Evolutionary conservation across 2,797 vertebrate genomes (phyloP).

Genomic region (Liparis tanakae): DNA sequence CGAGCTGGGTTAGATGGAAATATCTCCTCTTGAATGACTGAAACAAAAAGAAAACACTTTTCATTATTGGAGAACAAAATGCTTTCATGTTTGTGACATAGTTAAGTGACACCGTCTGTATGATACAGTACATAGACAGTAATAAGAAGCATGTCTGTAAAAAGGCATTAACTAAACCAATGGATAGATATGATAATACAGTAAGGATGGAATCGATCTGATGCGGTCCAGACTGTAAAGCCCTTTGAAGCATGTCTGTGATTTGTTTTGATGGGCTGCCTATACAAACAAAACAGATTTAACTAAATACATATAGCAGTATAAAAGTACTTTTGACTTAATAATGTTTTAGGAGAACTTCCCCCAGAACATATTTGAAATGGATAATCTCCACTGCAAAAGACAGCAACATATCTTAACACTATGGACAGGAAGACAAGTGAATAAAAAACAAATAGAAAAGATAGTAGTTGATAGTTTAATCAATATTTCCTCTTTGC

Average conservation of each 20-base stretch:
- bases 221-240: not conserved
- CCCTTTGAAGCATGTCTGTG: not conserved
- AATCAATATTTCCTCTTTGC: not conserved
- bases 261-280: not conserved
- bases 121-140: not conserved
- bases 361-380: not conserved
- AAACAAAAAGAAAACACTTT: constrained; percentile 40
- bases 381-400: not conserved
- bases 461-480: not conserved
- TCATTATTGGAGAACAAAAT: not conserved
- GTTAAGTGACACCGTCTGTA: not conserved
- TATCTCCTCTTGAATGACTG: constrained; percentile 99
- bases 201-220: not conserved
- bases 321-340: not conserved
- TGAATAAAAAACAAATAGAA: not conserved
- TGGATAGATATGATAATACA: not conserved
- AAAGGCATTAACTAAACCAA: constrained; percentile 3
- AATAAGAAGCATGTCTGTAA: not conserved
- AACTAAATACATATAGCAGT: too few species aligned
- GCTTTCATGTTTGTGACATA: not conserved
- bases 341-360: not conserved
- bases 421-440: not conserved
- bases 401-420: not conserved
- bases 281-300: not conserved
- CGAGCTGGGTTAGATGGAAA: constrained; percentile 96